phyloP scores from a whole-genome alignment of 2,113 vertebrate genomes.

The Nerophis ophidion region DNA sequence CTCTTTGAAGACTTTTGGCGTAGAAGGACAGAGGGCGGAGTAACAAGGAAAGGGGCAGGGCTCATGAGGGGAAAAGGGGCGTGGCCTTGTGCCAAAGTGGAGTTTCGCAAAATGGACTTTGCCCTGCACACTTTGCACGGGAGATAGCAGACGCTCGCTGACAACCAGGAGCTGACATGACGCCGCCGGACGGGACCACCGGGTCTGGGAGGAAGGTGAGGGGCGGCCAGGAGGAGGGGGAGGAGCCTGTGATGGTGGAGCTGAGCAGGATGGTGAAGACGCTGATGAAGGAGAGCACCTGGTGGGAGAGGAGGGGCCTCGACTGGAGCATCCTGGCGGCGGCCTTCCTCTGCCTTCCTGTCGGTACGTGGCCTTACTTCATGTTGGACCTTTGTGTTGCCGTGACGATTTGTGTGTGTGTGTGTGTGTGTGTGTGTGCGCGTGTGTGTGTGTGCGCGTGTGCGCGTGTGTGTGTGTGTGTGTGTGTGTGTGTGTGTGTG shows the following conservation, averaged over 20 bases:
- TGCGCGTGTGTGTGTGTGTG: not conserved
- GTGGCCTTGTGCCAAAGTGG: conserved; percentile 12
- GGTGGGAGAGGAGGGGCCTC: conserved; percentile 86
- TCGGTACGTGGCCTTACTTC: conserved; percentile 62
- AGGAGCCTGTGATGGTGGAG: conserved; percentile 79
- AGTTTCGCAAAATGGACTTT: conserved; percentile 21
- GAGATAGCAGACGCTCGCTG: no score
- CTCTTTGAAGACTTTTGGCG: not conserved
- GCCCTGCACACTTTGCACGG: not conserved
- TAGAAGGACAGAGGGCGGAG: not conserved
- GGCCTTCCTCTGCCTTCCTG: conserved; percentile 73
- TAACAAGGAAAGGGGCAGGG: conserved; percentile 14
- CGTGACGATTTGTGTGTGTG: not conserved
- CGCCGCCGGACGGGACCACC: no score
- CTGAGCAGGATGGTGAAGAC: conserved; percentile 78
- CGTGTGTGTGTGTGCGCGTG: not conserved
- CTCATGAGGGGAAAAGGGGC: conserved; percentile 26
- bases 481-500: no score
- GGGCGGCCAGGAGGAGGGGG: not conserved
- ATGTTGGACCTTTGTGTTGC: not conserved
- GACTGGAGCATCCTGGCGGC: conserved; percentile 79
- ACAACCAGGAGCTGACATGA: no score
- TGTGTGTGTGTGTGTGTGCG: not conserved
- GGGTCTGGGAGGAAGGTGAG: not conserved
- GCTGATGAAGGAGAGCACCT: conserved; percentile 80